Percentiles rank a stretch among this genome's conserved stretches.
phyloP scores from a whole-genome alignment of 2,888 invertebrate genomes.

The Cerceris rybyensis region DNA sequence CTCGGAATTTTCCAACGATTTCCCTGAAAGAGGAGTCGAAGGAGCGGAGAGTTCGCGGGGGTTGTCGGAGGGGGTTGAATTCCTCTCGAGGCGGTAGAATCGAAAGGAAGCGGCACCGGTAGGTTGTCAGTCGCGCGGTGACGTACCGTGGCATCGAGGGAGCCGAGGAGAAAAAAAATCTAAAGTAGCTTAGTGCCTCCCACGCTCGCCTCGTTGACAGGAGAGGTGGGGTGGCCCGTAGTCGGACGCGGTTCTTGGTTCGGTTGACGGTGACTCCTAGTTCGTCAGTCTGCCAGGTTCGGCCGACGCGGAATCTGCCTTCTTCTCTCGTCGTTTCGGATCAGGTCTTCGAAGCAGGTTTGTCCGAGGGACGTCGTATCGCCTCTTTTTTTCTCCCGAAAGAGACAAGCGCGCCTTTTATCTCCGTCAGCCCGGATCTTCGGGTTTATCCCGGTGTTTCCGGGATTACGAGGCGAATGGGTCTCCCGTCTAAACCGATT shows the following conservation, averaged over 20 bases:
- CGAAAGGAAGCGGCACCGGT: not conserved
- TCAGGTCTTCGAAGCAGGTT: slow-evolving; percentile 1
- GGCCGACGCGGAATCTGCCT: slow-evolving; percentile 62
- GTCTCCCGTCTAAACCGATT: too few species aligned
- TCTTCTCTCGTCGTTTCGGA: slow-evolving; percentile 10
- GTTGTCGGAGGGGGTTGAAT: too few species aligned
- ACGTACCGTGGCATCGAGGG: slow-evolving; percentile 23
- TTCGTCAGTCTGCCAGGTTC: slow-evolving; percentile 72
- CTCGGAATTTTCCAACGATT: too few species aligned
- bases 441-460: too few species aligned
- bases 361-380: not conserved
- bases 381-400: too few species aligned
- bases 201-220: slow-evolving; percentile 73
- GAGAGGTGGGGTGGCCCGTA: slow-evolving; percentile 68
- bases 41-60: too few species aligned
- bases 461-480: too few species aligned
- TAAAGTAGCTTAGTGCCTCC: slow-evolving; percentile 75
- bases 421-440: too few species aligned
- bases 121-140: slow-evolving; percentile 11
- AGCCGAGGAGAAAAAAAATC: slow-evolving; percentile 52
- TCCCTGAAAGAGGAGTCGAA: too few species aligned
- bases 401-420: too few species aligned
- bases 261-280: slow-evolving; percentile 71
- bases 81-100: not conserved
- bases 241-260: slow-evolving; percentile 68